These are phyloP conservation scores for Gonioctena quinquepunctata DNA, from an alignment of 1,140 invertebrate genomes.

Conservation along the genomic window DNA sequence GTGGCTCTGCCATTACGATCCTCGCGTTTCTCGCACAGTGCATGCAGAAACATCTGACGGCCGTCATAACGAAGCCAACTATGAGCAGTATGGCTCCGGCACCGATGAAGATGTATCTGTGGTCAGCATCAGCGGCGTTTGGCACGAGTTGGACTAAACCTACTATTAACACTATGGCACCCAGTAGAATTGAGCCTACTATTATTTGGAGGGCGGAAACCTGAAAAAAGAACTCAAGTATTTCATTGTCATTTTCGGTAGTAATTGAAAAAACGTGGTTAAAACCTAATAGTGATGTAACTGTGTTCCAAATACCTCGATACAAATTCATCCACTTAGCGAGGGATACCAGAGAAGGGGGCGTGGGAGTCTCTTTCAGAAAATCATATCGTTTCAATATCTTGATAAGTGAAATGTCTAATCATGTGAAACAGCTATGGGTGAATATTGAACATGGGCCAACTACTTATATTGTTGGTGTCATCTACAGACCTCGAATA, in stretches of 20 bases:
- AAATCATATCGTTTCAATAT: no score
- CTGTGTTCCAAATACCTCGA: no score
- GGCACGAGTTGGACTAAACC: conserved; percentile 80
- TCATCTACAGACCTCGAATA: no score
- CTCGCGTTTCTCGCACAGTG: conserved; percentile 44
- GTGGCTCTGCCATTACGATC: conserved; percentile 44
- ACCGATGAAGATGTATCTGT: conserved; percentile 71
- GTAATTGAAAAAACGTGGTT: no score
- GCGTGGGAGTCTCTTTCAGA: no score
- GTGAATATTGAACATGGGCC: no score
- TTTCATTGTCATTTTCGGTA: neutral
- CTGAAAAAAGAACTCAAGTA: conserved; percentile 50
- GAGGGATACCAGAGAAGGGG: no score
- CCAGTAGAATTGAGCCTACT: conserved; percentile 73
- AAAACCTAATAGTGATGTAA: no score
- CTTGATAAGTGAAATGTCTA: no score
- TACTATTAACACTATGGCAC: conserved; percentile 76
- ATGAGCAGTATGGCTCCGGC: conserved; percentile 65
- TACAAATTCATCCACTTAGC: no score
- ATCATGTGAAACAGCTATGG: no score
- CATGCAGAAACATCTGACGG: conserved; percentile 53
- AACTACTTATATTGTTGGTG: no score
- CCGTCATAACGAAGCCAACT: conserved; percentile 60
- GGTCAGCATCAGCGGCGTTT: conserved; percentile 76
- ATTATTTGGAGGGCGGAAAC: conserved; percentile 74